A percentile compares a stretch with the other conserved stretches of the same genome.
These are phyloP conservation scores for Nyctalus aviator DNA, from an alignment of 2,797 vertebrate species.

Conservation along the genomic window DNA sequence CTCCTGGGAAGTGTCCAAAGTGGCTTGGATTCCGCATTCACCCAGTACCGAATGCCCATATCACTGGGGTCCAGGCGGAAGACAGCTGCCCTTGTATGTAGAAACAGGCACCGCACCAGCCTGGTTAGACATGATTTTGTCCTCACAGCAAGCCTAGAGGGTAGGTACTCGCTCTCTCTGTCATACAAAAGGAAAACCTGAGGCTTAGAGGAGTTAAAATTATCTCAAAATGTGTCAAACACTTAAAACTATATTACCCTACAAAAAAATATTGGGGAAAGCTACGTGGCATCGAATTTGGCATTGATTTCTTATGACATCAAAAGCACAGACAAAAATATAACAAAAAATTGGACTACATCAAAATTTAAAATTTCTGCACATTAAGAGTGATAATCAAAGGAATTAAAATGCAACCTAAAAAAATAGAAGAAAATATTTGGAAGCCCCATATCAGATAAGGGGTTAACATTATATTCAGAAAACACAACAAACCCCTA, in stretches of 20 bases:
- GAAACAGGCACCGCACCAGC: neutral
- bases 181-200: slow-evolving; percentile 42
- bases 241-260: neutral
- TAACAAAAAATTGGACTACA: too few relatives aligned
- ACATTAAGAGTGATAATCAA: neutral
- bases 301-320: neutral
- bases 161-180: neutral
- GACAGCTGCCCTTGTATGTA: neutral
- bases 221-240: neutral
- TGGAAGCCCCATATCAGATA: neutral
- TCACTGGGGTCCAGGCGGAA: neutral
- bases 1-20: slow-evolving; percentile 73
- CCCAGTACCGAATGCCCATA: slow-evolving; percentile 21
- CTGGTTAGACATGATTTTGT: slow-evolving; percentile 13
- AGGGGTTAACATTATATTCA: neutral
- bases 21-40: slow-evolving; percentile 31
- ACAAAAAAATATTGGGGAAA: neutral
- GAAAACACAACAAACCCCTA: neutral
- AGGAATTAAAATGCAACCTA: neutral
- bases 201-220: slow-evolving; percentile 63
- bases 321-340: too few relatives aligned
- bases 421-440: neutral
- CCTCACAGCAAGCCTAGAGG: slow-evolving; percentile 29
- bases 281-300: neutral
- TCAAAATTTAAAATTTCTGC: too few relatives aligned